Evolutionary conservation across 2,797 vertebrate species (phyloP), one percentile per base, ranked within the genome.

Genomic region (Danionella dracula): DNA sequence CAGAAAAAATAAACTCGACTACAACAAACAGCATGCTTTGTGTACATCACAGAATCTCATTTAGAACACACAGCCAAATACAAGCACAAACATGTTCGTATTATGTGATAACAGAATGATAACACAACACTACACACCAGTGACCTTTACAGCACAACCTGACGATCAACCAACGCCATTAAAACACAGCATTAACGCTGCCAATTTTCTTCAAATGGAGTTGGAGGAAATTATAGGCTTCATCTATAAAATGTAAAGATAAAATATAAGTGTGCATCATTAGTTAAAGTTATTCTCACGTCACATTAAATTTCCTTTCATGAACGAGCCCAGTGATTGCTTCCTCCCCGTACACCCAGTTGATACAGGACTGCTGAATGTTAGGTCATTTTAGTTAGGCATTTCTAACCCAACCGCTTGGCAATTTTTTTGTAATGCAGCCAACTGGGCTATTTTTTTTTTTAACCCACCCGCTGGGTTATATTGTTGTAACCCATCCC

Each of bases 1-100:
- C 41, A 10, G 38, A 59, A 46, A 65, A 56, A 29, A 29, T 34
- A 59, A 63, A 63, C 60, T 20, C 19, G 51, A 64, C 66, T 50
- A 62, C 40, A 35, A 46, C 46, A 46, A 63, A 23, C 51, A 66
- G 44, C 29, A 20, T 11, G 53, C n/a, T 46, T 34, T 37, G 13
- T 37, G 32, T 19, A 55, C 13, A 35, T 44, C 27, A 27, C 8
- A 21, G 37, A 42, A 53, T 63, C 48, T 41, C n/a, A 53, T 63
- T 41, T 32, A 34, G 8, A 1, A 8, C 35, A 63, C 16, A 11
- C 8, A 38, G 27, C 15, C 41, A 63, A 42, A 53, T 13, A 34
- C 16, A 9, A 15, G 16, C 16, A 51, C 17, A 64, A 31, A 49
- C 44, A 42, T 21, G 40, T 21, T 57, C 20, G 2, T 15, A 57